phyloP scores from a whole-genome alignment of 1,140 invertebrate genomes.

The Drosophila fuyamai region DNA sequence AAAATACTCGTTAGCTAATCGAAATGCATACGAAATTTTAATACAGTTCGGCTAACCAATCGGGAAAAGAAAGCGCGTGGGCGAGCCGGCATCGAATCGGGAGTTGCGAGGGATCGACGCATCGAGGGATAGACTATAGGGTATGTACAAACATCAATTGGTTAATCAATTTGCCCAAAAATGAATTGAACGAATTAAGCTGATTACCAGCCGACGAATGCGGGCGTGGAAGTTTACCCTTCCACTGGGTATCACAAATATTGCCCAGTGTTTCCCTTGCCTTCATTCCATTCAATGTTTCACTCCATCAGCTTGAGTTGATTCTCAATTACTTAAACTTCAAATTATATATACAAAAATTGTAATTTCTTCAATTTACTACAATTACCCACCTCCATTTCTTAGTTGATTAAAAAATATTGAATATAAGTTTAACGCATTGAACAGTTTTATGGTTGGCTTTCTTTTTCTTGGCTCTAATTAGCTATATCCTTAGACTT shows the following conservation, averaged over 20 bases:
- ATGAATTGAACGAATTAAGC: slow-evolving; percentile 47
- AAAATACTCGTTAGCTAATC: slow-evolving; percentile 56
- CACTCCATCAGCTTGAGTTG: no score
- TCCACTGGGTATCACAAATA: slow-evolving; percentile 7
- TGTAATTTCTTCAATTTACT: no score
- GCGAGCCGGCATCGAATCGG: slow-evolving; percentile 12
- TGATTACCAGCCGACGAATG: slow-evolving; percentile 38
- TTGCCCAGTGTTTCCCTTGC: not conserved
- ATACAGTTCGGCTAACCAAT: slow-evolving; percentile 7
- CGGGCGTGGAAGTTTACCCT: slow-evolving; percentile 33
- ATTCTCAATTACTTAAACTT: no score
- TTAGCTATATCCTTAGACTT: not conserved
- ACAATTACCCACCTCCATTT: no score
- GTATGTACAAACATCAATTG: slow-evolving; percentile 26
- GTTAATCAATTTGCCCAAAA: slow-evolving; percentile 49
- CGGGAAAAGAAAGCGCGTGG: slow-evolving; percentile 47
- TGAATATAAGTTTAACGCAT: no score
- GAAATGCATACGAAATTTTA: slow-evolving; percentile 55
- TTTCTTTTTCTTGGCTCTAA: no score
- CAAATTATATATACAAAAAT: no score
- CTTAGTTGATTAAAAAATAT: no score
- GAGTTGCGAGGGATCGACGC: slow-evolving; percentile 12
- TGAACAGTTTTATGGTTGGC: no score
- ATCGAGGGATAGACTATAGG: not conserved
- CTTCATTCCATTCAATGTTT: not conserved